Conservation (phyloP, 2,113 vertebrate genomes). For the Glaucomys volans region DNA sequence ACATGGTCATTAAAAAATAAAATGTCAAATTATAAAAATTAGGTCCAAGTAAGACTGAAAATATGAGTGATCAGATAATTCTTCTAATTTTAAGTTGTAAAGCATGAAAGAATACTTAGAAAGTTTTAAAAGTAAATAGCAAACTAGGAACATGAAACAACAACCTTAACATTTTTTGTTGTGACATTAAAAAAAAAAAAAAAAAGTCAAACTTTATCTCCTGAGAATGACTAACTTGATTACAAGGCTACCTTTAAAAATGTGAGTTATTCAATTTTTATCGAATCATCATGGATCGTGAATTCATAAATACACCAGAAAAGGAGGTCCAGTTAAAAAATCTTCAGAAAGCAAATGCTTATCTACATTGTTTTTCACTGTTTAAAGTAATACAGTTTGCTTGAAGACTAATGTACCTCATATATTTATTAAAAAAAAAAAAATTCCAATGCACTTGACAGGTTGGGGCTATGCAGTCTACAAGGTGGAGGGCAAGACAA, state of each 20-base stretch:
- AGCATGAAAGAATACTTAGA: background rate
- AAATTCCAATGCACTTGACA: background rate
- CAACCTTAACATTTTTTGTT: background rate
- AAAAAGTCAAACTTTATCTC: background rate
- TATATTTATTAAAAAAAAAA: background rate
- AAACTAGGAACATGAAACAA: slow-evolving; percentile 33
- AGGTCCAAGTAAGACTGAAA: background rate
- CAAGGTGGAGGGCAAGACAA: background rate
- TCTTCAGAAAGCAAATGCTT: background rate
- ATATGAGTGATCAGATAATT: slow-evolving; percentile 8
- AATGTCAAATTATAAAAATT: slow-evolving; percentile 34
- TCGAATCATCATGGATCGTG: background rate
- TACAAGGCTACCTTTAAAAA: background rate
- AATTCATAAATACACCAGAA: slow-evolving; percentile 31
- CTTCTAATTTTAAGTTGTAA: slow-evolving; percentile 48
- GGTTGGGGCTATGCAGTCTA: background rate
- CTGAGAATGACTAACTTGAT: background rate
- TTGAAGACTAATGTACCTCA: background rate
- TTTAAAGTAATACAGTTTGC: background rate
- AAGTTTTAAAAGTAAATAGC: slow-evolving; percentile 23
- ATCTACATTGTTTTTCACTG: background rate
- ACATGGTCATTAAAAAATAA: background rate
- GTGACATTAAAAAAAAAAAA: background rate
- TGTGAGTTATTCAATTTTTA: slow-evolving; percentile 16
- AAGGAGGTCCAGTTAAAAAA: background rate